Conservation (phyloP, 2,797 vertebrate species). For the Sus cebifrons region DNA sequence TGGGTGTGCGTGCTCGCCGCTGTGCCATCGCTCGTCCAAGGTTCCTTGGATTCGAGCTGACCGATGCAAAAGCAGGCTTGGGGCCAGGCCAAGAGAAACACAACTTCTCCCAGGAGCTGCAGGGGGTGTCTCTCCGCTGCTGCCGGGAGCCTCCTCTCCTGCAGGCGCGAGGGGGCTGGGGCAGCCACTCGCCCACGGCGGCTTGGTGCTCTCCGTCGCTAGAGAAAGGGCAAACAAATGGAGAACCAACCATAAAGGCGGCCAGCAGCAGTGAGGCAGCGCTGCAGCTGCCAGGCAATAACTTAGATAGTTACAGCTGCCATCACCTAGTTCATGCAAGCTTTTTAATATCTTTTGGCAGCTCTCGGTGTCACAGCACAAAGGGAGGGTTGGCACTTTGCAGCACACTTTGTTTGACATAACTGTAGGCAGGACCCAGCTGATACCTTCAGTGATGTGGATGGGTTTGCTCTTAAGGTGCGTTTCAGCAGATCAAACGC, state of each 20-base stretch:
- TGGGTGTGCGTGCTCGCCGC: constrained; percentile 78
- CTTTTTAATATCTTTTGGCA: constrained; percentile 95
- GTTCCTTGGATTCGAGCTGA: constrained; percentile 90
- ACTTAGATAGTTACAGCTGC: constrained; percentile 94
- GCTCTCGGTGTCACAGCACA: constrained; percentile 91
- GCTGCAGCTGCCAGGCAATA: constrained; percentile 93
- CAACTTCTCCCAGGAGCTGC: constrained; percentile 90
- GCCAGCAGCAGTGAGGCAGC: constrained; percentile 91
- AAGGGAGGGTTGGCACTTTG: constrained; percentile 93
- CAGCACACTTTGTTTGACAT: constrained; percentile 93
- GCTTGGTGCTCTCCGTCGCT: constrained; percentile 89
- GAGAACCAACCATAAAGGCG: constrained; percentile 89
- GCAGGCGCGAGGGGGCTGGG: constrained; percentile 88
- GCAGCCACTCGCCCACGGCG: constrained; percentile 85
- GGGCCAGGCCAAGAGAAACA: constrained; percentile 91
- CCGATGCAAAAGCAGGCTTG: constrained; percentile 85
- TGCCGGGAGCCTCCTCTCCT: constrained; percentile 87
- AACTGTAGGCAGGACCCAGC: constrained; percentile 93
- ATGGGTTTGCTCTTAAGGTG: constrained; percentile 91
- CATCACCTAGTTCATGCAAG: constrained; percentile 93
- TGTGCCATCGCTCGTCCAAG: constrained; percentile 85
- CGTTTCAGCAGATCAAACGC: constrained; percentile 87
- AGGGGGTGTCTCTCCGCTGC: constrained; percentile 86
- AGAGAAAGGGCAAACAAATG: constrained; percentile 92
- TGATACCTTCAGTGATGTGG: constrained; percentile 92